phyloP scores from a whole-genome alignment of 2,797 vertebrate genomes.

The Pangasius krempfi region DNA sequence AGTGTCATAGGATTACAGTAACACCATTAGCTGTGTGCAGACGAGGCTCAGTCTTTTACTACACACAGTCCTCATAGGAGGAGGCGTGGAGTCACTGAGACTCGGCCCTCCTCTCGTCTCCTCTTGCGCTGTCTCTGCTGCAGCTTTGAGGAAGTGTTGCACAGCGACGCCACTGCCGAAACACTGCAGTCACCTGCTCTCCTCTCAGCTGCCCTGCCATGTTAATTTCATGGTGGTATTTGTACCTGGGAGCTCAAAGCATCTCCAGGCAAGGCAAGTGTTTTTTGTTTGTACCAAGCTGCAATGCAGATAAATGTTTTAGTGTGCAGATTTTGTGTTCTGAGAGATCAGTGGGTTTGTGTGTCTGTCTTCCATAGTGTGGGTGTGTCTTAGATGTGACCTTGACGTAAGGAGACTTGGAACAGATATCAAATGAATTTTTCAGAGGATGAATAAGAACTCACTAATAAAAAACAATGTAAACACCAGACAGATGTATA shows the following conservation, averaged over 20 bases:
- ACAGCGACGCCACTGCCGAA: slow-evolving; percentile 28
- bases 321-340: slow-evolving; percentile 15
- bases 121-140: slow-evolving; percentile 10
- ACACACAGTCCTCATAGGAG: slow-evolving; percentile 41
- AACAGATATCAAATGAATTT: slow-evolving; percentile 19
- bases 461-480: neutral
- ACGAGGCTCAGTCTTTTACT: slow-evolving; percentile 63
- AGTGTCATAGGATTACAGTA: slow-evolving; percentile 74
- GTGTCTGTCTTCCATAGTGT: slow-evolving; percentile 26
- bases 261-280: slow-evolving; percentile 76
- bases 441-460: neutral
- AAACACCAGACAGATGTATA: too few species aligned
- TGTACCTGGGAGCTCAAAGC: slow-evolving; percentile 74
- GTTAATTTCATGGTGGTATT: slow-evolving; percentile 76
- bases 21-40: slow-evolving; percentile 67
- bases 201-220: slow-evolving; percentile 62
- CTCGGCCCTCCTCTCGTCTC: slow-evolving; percentile 21
- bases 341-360: neutral
- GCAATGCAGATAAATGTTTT: neutral
- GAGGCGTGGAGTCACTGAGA: slow-evolving; percentile 21
- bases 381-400: slow-evolving; percentile 50
- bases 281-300: slow-evolving; percentile 45
- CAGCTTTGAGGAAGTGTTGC: slow-evolving; percentile 22
- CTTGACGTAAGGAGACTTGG: slow-evolving; percentile 45
- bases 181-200: slow-evolving; percentile 36